Percentiles rank a stretch among this genome's conserved stretches.
phyloP scores from a whole-genome alignment of 2,888 invertebrate species.

The Mesodorylaimus sp. region DNA sequence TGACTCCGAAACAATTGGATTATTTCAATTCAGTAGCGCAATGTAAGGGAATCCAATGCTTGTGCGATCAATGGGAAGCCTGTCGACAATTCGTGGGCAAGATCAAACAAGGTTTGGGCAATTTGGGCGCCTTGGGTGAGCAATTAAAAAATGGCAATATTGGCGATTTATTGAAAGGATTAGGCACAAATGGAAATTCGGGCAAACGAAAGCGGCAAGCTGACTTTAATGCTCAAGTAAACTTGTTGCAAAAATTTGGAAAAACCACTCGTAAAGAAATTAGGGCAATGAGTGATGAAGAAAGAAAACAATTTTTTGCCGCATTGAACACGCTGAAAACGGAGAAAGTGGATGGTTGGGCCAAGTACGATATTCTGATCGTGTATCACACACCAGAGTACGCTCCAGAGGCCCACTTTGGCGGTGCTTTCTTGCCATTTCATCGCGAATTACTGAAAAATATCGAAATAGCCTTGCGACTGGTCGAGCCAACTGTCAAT shows the following conservation, averaged over 20 bases:
- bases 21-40: too few relatives aligned
- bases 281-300: conserved; percentile 21
- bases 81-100: too few relatives aligned
- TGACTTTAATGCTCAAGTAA: too few relatives aligned
- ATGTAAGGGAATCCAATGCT: too few relatives aligned
- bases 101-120: too few relatives aligned
- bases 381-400: background rate
- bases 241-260: too few relatives aligned
- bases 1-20: background rate
- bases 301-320: conserved; percentile 18
- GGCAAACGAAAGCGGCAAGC: too few relatives aligned
- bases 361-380: conserved; percentile 7
- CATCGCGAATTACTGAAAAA: conserved; percentile 7
- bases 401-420: conserved; percentile 4
- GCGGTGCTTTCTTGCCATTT: conserved; percentile 6
- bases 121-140: too few relatives aligned
- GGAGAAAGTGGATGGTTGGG: background rate
- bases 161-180: too few relatives aligned
- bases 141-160: too few relatives aligned
- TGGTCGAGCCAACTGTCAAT: conserved; percentile 22
- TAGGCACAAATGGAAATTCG: too few relatives aligned
- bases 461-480: conserved; percentile 5
- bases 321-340: conserved; percentile 2
- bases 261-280: conserved; percentile 18
- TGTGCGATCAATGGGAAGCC: too few relatives aligned